Evolutionary conservation across 2,888 invertebrate species (phyloP).

Genomic region (Xestia xanthographa): DNA sequence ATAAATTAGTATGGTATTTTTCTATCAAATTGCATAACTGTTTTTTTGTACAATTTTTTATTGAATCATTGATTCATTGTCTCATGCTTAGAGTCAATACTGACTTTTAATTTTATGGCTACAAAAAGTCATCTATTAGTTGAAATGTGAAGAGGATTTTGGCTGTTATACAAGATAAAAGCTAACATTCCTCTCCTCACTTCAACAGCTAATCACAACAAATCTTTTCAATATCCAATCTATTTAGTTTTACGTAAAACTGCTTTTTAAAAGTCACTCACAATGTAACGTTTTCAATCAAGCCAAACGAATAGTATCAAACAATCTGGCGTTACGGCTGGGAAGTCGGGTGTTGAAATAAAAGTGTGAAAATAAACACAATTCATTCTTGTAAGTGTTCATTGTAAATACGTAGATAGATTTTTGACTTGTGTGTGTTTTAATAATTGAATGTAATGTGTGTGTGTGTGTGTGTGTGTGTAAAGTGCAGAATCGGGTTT

Average conservation of each 20-base stretch:
- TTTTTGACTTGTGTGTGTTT: constrained; percentile 18
- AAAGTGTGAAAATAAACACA: constrained; percentile 50
- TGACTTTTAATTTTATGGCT: too few relatives aligned
- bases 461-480: too few relatives aligned
- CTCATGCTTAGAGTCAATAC: too few relatives aligned
- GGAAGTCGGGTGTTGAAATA: constrained; percentile 41
- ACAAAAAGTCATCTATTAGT: neutral
- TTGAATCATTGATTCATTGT: too few relatives aligned
- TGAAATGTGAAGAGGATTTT: neutral
- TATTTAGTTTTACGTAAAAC: constrained; percentile 25
- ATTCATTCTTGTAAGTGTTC: constrained; percentile 17
- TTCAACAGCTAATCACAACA: constrained; percentile 45
- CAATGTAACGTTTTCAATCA: constrained; percentile 55
- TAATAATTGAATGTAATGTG: neutral
- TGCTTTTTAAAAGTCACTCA: constrained; percentile 49
- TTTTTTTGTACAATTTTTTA: too few relatives aligned
- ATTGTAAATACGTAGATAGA: constrained; percentile 21
- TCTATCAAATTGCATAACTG: too few relatives aligned
- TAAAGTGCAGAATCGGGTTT: neutral
- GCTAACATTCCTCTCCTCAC: neutral
- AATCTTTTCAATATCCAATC: constrained; percentile 41
- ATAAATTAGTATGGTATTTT: too few relatives aligned
- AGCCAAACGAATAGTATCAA: constrained; percentile 56
- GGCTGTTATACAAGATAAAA: neutral
- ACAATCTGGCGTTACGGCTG: constrained; percentile 33